Evolutionary conservation across 2,113 vertebrate species (phyloP).

Genomic region (Opisthocomus hoazin): DNA sequence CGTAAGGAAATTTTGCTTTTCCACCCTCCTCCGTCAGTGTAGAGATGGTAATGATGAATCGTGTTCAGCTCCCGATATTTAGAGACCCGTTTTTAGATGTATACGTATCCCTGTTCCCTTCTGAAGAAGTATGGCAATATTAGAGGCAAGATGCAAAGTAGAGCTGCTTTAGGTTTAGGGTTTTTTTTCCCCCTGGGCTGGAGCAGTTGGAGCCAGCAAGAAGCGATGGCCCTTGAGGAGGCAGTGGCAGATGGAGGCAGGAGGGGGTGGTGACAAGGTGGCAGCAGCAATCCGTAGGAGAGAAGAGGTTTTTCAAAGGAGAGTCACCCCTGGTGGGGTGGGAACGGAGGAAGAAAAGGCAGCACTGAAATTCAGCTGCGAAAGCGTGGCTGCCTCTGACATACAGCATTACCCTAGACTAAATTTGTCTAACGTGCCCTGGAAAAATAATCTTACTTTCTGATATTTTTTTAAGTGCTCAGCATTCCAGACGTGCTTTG

Average conservation of each 20-base stretch:
- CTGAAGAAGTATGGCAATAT: neutral
- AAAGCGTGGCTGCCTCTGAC: neutral
- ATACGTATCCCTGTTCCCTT: rapidly evolving
- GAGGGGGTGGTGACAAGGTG: neutral
- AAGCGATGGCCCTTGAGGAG: neutral
- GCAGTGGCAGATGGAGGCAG: neutral
- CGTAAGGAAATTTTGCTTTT: neutral
- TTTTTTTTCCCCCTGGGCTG: neutral
- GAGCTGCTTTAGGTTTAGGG: neutral
- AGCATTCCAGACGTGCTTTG: neutral
- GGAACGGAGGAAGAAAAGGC: neutral
- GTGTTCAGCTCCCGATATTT: rapidly evolving
- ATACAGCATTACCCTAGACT: neutral
- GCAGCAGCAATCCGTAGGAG: neutral
- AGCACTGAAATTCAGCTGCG: neutral
- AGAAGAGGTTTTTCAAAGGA: neutral
- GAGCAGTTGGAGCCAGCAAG: neutral
- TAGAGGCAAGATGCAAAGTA: neutral
- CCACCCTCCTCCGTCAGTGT: neutral
- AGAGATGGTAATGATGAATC: neutral
- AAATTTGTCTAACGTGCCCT: neutral
- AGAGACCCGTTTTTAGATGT: neutral
- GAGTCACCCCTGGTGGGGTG: neutral
- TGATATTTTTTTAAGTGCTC: neutral
- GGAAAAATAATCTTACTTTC: neutral